Evolutionary conservation across 2,113 vertebrate species (phyloP).

Genomic region (Pomatorhinus ruficollis): DNA sequence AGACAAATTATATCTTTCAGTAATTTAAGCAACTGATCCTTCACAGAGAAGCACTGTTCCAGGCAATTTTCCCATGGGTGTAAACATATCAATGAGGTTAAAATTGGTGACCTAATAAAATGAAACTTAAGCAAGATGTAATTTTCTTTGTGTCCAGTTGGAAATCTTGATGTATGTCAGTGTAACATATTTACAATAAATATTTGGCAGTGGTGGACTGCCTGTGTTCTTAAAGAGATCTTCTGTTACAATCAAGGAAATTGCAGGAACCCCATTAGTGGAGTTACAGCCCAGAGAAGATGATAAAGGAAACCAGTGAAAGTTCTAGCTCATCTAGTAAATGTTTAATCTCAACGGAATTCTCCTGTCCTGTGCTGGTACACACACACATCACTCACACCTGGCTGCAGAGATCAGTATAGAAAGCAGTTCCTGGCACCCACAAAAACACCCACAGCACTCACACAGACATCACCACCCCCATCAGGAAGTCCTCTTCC

Average conservation of each 20-base stretch:
- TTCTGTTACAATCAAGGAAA: background rate
- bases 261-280: background rate
- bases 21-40: background rate
- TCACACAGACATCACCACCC: background rate
- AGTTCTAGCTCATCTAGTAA: background rate
- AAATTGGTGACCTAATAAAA: background rate
- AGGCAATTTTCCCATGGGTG: background rate
- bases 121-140: background rate
- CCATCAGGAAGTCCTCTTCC: fast-evolving
- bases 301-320: background rate
- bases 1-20: background rate
- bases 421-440: background rate
- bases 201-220: background rate
- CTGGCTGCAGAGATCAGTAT: background rate
- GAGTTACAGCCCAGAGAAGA: background rate
- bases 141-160: background rate
- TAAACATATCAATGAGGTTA: background rate
- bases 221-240: background rate
- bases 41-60: background rate
- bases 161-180: background rate
- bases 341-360: background rate
- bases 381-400: background rate
- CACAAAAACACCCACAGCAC: background rate
- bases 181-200: background rate
- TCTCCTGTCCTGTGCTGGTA: fast-evolving